These are phyloP conservation scores for Lottia gigantea DNA, from an alignment of 2,888 invertebrate genomes.

Conservation along the genomic window DNA sequence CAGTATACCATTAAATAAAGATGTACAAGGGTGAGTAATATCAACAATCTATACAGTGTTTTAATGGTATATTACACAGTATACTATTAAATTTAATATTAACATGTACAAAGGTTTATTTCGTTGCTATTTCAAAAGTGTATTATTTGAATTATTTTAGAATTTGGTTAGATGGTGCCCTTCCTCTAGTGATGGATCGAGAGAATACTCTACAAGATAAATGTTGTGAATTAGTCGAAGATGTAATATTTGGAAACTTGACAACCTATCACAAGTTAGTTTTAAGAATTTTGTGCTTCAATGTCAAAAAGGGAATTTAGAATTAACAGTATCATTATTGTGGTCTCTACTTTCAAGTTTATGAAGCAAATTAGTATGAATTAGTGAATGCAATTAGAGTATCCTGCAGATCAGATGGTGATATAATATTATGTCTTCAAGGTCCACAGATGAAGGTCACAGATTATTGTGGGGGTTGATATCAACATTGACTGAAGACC, in stretches of 20 bases:
- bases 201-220: slow-evolving; percentile 71
- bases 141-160: slow-evolving; percentile 63
- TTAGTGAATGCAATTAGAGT: too few relatives aligned
- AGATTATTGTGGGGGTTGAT: slow-evolving; percentile 73
- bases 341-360: too few relatives aligned
- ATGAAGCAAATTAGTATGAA: too few relatives aligned
- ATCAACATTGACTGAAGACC: slow-evolving; percentile 69
- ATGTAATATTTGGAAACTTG: slow-evolving; percentile 55
- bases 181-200: slow-evolving; percentile 73
- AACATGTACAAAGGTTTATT: slow-evolving; percentile 54
- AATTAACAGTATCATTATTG: too few relatives aligned
- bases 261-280: slow-evolving; percentile 40
- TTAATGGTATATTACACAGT: slow-evolving; percentile 71
- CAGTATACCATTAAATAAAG: slow-evolving; percentile 66
- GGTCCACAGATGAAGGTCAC: slow-evolving; percentile 41
- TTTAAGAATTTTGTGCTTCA: too few relatives aligned
- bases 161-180: slow-evolving; percentile 66
- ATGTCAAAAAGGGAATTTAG: too few relatives aligned
- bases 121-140: too few relatives aligned
- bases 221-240: slow-evolving; percentile 67
- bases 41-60: too few relatives aligned
- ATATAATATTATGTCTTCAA: slow-evolving; percentile 17
- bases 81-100: slow-evolving; percentile 66
- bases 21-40: slow-evolving; percentile 63
- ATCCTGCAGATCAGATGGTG: neutral